Evolutionary conservation across 2,888 invertebrate genomes (phyloP).

Genomic region (Dinocampus coccinellae): DNA sequence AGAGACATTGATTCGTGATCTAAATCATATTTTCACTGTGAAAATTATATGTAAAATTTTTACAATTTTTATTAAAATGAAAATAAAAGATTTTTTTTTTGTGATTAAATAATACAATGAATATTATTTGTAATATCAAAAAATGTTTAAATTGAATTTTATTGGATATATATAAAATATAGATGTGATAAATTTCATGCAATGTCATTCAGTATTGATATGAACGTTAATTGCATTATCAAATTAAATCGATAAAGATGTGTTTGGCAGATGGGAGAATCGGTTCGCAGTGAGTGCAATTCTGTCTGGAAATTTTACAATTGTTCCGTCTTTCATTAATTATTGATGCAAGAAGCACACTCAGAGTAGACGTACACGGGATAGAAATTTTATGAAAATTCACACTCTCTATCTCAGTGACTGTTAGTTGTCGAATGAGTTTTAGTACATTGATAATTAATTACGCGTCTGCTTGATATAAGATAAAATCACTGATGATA

Average conservation of each 20-base stretch:
- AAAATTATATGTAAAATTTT: too few species aligned
- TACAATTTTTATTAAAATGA: too few species aligned
- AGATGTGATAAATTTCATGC: background rate
- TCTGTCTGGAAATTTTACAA: slow-evolving; percentile 27
- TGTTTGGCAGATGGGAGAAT: slow-evolving; percentile 3
- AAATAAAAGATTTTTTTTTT: too few species aligned
- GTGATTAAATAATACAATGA: too few species aligned
- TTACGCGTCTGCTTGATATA: background rate
- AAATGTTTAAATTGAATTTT: background rate
- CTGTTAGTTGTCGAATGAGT: slow-evolving; percentile 21
- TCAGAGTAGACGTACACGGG: background rate
- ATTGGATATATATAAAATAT: background rate
- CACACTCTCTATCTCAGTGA: background rate
- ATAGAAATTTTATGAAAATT: slow-evolving; percentile 25
- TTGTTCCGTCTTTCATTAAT: slow-evolving; percentile 32
- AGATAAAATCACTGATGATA: background rate
- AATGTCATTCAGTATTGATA: background rate
- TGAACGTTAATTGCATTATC: slow-evolving; percentile 33
- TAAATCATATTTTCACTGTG: too few species aligned
- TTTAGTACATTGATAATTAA: slow-evolving; percentile 21
- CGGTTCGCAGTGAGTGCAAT: slow-evolving; percentile 8
- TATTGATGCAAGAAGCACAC: slow-evolving; percentile 33
- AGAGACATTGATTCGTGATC: too few species aligned
- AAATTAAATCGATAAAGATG: slow-evolving; percentile 33
- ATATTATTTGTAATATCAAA: background rate